A percentile compares a stretch with the other conserved stretches of the same genome.
Conservation (phyloP, 2,888 invertebrate species). For the Psylliodes chrysocephalus region DNA sequence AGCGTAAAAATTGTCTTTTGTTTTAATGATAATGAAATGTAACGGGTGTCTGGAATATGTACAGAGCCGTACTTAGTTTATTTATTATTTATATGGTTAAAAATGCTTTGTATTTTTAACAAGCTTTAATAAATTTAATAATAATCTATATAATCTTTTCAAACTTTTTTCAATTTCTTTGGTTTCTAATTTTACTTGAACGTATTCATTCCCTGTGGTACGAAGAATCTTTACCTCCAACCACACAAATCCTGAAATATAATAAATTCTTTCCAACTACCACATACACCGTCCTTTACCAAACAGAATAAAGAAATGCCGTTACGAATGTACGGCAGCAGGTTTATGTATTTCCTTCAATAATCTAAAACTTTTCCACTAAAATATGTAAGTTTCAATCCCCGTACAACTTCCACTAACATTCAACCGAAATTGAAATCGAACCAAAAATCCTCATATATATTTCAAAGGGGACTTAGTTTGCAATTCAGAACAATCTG, state of each 20-base stretch:
- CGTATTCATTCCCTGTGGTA: too few relatives aligned
- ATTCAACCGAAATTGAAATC: conserved; percentile 31
- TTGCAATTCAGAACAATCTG: conserved; percentile 37
- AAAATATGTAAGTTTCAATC: conserved; percentile 34
- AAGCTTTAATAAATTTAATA: too few relatives aligned
- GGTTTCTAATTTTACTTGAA: too few relatives aligned
- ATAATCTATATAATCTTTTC: too few relatives aligned
- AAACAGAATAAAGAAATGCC: conserved; percentile 18
- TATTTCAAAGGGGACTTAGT: conserved; percentile 38
- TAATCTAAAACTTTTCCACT: conserved; percentile 31
- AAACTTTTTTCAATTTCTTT: too few relatives aligned
- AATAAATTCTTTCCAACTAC: not conserved
- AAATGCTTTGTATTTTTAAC: too few relatives aligned
- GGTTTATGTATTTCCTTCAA: conserved; percentile 31
- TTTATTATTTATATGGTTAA: too few relatives aligned
- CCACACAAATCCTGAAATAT: not conserved
- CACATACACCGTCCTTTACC: conserved; percentile 1
- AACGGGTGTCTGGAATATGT: too few relatives aligned
- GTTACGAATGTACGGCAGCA: conserved; percentile 14
- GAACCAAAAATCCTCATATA: conserved; percentile 31
- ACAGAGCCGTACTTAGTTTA: too few relatives aligned
- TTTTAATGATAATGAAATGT: too few relatives aligned
- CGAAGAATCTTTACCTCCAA: too few relatives aligned
- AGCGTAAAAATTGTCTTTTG: too few relatives aligned
- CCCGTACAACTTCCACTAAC: conserved; percentile 26